Evolutionary conservation across 2,113 vertebrate species (phyloP).

Genomic region (Platichthys flesus): DNA sequence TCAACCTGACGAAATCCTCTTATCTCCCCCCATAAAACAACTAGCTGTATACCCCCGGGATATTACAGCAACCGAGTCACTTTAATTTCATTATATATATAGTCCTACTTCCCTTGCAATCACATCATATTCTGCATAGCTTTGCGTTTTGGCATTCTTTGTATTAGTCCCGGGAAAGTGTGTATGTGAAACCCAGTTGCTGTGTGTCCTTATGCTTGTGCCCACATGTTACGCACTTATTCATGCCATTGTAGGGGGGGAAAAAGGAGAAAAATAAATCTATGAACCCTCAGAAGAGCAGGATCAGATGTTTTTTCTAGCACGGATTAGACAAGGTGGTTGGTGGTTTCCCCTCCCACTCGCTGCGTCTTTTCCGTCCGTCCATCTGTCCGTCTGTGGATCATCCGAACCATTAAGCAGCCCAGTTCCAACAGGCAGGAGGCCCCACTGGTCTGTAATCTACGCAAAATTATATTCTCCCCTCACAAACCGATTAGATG

Average conservation of each 20-base stretch:
- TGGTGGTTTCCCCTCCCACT: constrained; percentile 48
- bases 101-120: constrained; percentile 62
- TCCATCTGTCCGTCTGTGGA: constrained; percentile 27
- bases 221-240: constrained; percentile 43
- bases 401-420: constrained; percentile 44
- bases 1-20: constrained; percentile 81
- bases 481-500: constrained; percentile 69
- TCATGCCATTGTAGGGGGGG: constrained; percentile 7
- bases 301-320: constrained; percentile 49
- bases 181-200: neutral
- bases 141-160: constrained; percentile 54
- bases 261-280: neutral
- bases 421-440: constrained; percentile 50
- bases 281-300: constrained; percentile 24
- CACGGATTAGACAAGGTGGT: constrained; percentile 62
- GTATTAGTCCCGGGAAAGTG: neutral
- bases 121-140: constrained; percentile 59
- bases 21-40: constrained; percentile 78
- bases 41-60: constrained; percentile 70
- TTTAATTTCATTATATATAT: constrained; percentile 76
- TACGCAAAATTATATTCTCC: constrained; percentile 71
- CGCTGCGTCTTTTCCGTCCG: constrained; percentile 25
- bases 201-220: constrained; percentile 20
- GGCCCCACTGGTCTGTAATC: constrained; percentile 62
- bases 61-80: constrained; percentile 69